Conservation (phyloP, 2,797 vertebrate genomes). For the Pangasius krempfi region DNA sequence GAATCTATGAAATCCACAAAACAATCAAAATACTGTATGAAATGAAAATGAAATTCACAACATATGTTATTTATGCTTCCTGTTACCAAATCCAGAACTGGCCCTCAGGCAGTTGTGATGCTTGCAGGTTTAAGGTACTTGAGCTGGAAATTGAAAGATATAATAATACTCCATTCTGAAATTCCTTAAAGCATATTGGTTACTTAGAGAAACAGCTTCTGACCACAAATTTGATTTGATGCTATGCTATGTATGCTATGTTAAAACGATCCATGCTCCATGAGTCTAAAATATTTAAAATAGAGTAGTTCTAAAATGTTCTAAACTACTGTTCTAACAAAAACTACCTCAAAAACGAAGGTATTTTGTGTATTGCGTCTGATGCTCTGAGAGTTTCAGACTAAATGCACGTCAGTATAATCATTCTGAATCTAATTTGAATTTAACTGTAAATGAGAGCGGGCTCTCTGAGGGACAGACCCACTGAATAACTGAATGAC, state of each 20-base stretch:
- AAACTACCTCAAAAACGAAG: not conserved
- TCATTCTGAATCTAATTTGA: slow-evolving; percentile 43
- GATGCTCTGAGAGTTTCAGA: not conserved
- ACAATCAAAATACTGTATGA: not conserved
- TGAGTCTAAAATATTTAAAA: not conserved
- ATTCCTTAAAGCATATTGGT: slow-evolving; percentile 5
- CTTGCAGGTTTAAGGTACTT: slow-evolving; percentile 1
- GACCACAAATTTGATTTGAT: not conserved
- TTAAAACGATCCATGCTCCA: not conserved
- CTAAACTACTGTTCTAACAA: not conserved
- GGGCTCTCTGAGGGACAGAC: slow-evolving; percentile 28
- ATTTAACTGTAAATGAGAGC: slow-evolving; percentile 45
- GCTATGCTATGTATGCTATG: not conserved
- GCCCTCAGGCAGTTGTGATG: slow-evolving; percentile 18
- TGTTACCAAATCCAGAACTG: not conserved
- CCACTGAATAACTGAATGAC: slow-evolving; percentile 46
- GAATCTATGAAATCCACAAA: slow-evolving; percentile 1
- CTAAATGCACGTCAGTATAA: slow-evolving; percentile 9
- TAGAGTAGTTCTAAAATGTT: not conserved
- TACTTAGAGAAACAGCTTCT: not conserved
- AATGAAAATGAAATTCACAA: slow-evolving; percentile 17
- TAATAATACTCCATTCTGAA: slow-evolving; percentile 2
- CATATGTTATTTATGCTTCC: not conserved
- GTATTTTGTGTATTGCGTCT: not conserved
- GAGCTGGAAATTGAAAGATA: slow-evolving; percentile 22